Evolutionary conservation across 1,140 invertebrate species (phyloP).

Genomic region (Euura lappo): DNA sequence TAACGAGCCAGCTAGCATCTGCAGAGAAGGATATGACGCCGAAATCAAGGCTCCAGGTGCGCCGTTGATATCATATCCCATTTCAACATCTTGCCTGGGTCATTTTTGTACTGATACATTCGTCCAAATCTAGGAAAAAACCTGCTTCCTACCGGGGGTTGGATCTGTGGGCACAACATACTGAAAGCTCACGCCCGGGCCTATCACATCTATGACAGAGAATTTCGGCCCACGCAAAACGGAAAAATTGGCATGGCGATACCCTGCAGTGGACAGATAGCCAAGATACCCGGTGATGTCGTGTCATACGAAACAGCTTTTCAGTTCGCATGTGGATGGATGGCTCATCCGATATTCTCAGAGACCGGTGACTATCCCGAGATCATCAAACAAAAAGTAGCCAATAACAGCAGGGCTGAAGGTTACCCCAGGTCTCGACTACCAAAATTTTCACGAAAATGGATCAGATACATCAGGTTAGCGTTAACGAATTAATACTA

Average conservation of each 20-base stretch:
- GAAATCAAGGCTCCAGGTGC: constrained; percentile 63
- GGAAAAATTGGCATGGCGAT: constrained; percentile 54
- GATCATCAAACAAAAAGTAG: constrained; percentile 61
- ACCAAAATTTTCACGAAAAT: constrained; percentile 60
- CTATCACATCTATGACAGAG: constrained; percentile 69
- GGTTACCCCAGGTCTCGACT: constrained; percentile 60
- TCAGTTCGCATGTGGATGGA: constrained; percentile 66
- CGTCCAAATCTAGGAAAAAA: neutral
- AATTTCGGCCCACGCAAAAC: constrained; percentile 65
- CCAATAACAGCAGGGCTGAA: constrained; percentile 61
- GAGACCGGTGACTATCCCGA: constrained; percentile 66
- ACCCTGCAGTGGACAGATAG: constrained; percentile 24
- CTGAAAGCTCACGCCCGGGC: constrained; percentile 70
- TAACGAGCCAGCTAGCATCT: constrained; percentile 73
- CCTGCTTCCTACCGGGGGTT: constrained; percentile 44
- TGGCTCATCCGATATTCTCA: constrained; percentile 67
- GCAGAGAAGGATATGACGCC: constrained; percentile 67
- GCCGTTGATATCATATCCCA: constrained; percentile 59
- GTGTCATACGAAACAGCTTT: constrained; percentile 34
- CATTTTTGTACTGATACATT: too few species aligned
- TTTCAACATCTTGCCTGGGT: constrained; percentile 42
- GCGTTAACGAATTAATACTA: neutral
- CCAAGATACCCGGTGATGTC: constrained; percentile 27
- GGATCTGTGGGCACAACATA: constrained; percentile 69
- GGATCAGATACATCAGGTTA: constrained; percentile 53